These are phyloP conservation scores for Enteromius unitaeniatus DNA, from an alignment of 2,797 vertebrate genomes.

Conservation along the genomic window DNA sequence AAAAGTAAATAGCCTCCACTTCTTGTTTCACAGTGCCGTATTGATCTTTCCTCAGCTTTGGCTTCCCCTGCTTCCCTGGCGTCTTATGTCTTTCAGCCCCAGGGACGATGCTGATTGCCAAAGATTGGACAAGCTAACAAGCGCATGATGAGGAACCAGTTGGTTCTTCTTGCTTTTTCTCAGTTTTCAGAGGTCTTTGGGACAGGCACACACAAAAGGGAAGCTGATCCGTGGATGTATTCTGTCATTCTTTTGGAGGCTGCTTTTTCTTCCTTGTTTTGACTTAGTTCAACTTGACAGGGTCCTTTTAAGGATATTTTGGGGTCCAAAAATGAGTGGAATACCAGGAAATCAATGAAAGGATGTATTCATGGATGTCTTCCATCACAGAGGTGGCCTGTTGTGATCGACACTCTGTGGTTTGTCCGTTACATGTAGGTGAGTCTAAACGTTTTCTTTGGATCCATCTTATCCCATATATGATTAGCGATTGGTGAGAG, in stretches of 20 bases:
- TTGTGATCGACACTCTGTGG: slow-evolving; percentile 75
- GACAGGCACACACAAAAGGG: slow-evolving; percentile 77
- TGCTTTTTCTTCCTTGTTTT: slow-evolving; percentile 74
- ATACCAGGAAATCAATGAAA: slow-evolving; percentile 65
- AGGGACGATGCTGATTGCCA: slow-evolving; percentile 98
- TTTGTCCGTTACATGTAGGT: slow-evolving; percentile 82
- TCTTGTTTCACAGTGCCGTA: slow-evolving; percentile 97
- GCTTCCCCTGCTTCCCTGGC: slow-evolving; percentile 87
- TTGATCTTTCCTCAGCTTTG: slow-evolving; percentile 98
- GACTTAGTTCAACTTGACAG: slow-evolving; percentile 72
- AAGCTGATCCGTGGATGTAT: slow-evolving; percentile 81
- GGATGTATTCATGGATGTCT: slow-evolving; percentile 62
- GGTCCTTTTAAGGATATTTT: slow-evolving; percentile 65
- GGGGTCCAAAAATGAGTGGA: slow-evolving; percentile 71
- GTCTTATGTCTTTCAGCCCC: slow-evolving; percentile 95
- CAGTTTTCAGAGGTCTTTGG: slow-evolving; percentile 80
- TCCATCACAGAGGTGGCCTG: slow-evolving; percentile 79
- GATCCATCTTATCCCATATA: slow-evolving; percentile 45
- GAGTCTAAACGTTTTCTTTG: slow-evolving; percentile 76
- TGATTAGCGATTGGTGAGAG: slow-evolving; percentile 48
- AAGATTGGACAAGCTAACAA: slow-evolving; percentile 99
- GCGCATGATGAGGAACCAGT: slow-evolving; percentile 93
- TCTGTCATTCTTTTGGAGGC: slow-evolving; percentile 64
- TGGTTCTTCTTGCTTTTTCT: slow-evolving; percentile 82
- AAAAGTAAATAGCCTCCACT: slow-evolving; percentile 99